Evolutionary conservation across 2,113 vertebrate genomes (phyloP).

Genomic region (Chascanopsetta lugubris): DNA sequence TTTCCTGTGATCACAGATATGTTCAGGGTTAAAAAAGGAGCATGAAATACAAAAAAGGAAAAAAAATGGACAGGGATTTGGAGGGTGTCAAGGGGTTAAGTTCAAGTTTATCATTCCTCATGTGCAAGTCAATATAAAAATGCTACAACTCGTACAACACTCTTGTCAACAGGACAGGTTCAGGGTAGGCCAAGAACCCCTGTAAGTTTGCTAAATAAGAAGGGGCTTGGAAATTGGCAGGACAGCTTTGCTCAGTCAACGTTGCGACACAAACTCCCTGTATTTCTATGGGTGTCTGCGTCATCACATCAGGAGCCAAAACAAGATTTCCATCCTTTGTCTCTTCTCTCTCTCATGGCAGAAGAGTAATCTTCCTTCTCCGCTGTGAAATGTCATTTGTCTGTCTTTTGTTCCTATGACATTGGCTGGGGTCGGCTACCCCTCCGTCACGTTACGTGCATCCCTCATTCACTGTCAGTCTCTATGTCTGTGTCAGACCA

Average conservation of each 20-base stretch:
- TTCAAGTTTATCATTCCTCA: constrained; percentile 80
- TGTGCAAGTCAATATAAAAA: constrained; percentile 83
- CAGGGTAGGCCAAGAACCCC: constrained; percentile 50
- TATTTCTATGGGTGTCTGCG: constrained; percentile 40
- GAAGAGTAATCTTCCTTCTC: constrained; percentile 39
- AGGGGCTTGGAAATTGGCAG: constrained; percentile 74
- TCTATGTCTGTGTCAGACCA: constrained; percentile 87
- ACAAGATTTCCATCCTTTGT: constrained; percentile 47
- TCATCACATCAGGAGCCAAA: constrained; percentile 32
- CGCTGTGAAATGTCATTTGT: constrained; percentile 32
- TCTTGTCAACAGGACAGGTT: constrained; percentile 67
- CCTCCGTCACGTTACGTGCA: not conserved
- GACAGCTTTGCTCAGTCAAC: constrained; percentile 57
- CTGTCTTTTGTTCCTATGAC: constrained; percentile 41
- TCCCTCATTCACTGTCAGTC: constrained; percentile 84
- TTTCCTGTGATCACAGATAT: constrained; percentile 49
- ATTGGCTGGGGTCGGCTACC: constrained; percentile 34
- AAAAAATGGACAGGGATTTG: constrained; percentile 38
- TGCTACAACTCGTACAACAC: constrained; percentile 81
- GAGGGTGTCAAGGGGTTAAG: constrained; percentile 51
- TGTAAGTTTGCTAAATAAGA: constrained; percentile 59
- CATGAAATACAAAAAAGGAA: constrained; percentile 51
- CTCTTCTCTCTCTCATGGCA: constrained; percentile 34
- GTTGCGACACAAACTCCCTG: constrained; percentile 40
- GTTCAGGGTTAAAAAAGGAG: constrained; percentile 53